These are phyloP conservation scores for Sitobion miscanthi DNA, from an alignment of 1,140 invertebrate genomes.

Conservation along the genomic window DNA sequence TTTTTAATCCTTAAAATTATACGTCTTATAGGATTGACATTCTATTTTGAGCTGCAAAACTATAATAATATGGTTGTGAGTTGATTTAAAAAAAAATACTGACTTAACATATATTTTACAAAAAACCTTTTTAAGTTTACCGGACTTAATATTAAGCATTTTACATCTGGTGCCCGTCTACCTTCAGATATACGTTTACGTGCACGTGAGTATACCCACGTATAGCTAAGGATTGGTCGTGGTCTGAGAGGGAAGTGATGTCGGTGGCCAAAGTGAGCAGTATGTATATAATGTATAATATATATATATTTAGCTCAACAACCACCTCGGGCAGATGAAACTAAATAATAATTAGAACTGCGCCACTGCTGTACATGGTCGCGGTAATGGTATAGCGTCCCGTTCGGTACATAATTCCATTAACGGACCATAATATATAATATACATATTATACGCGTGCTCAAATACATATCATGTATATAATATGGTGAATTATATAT, in stretches of 20 bases:
- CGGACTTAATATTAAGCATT: neutral
- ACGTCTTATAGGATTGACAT: neutral
- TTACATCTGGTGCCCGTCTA: neutral
- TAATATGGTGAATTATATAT: neutral
- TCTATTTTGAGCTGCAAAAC: neutral
- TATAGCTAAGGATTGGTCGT: neutral
- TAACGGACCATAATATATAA: neutral
- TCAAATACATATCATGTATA: neutral
- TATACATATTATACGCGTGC: neutral
- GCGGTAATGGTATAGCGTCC: neutral
- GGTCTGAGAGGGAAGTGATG: neutral
- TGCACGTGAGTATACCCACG: neutral
- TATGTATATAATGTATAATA: neutral
- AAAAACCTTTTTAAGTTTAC: neutral
- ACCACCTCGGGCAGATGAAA: neutral
- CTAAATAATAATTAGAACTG: slow-evolving; percentile 27
- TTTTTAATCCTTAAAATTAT: neutral
- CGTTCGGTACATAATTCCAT: slow-evolving; percentile 4
- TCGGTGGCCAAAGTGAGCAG: neutral
- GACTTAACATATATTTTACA: neutral
- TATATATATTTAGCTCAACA: neutral
- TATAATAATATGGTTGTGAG: no score
- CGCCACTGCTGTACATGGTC: neutral
- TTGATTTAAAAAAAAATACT: neutral
- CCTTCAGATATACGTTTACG: neutral